Evolutionary conservation across 2,888 invertebrate genomes (phyloP), one percentile per base, ranked within the genome.

Genomic region (Drosophila rubida): DNA sequence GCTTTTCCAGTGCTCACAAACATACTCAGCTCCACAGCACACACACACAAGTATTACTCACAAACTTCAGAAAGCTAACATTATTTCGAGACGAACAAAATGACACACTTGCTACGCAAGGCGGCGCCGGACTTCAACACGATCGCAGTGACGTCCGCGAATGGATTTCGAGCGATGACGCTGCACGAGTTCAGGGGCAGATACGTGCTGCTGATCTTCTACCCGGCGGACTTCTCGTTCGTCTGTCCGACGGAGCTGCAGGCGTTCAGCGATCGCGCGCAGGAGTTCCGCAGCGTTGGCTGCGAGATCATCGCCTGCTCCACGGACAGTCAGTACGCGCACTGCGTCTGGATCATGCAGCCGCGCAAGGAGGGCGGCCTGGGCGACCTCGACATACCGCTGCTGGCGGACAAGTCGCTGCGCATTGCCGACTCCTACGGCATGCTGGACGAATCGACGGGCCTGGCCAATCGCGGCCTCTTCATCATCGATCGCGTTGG

Each of bases 261-360:
- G 90, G 97, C 98, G 8, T 99, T 98, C 93, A 98, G 97, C 2
- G 99, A 99, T 83, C 95, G 97, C 58, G 95, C 94, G 0, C 94
- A 95, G 48, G 96, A 97, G 86, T 97, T 97, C 92, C 94, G 94
- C 65, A 95, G 95, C 88, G 95, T 98, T 80, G 95, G 95, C 51
- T 96, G 97, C 88, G 96, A 97, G 90, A 92, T 98, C 7, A 93
- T 99, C 82, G 99, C 95, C 57, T 96, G 96, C 49, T 98, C 98
- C 45, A 98, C 98, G 22, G 99, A 99, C 93, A 97, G 97, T 39
- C 97, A 98, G 91, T 99, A 96, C 94, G 95, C 95, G 13, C 99
- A 99, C 92, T 94, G 98, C 88, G 99, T 99, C 41, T 99, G 99
- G 99, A 94, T 97, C 70, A 97, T 97, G 92, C 97, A 96, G 2